Percentiles rank a stretch among this genome's conserved stretches.
Evolutionary conservation across 35 echinoderm and acorn worm genomes (phyloP).

Genomic region (Patiria miniata): DNA sequence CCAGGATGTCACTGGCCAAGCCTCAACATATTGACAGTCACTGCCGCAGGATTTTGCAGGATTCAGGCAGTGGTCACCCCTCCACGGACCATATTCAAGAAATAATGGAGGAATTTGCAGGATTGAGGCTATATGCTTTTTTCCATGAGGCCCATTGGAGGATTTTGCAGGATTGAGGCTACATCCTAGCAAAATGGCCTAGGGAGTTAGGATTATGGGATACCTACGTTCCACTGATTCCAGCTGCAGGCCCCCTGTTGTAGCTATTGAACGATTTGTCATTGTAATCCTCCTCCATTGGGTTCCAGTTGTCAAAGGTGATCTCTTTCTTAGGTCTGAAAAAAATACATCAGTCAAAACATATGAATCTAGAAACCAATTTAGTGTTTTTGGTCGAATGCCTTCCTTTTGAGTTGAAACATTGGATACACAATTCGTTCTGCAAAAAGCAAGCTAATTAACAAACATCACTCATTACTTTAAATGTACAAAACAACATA

Average conservation of each 20-base stretch:
- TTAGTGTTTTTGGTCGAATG: not conserved
- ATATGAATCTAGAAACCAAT: not conserved
- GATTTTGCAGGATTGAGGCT: too few species aligned
- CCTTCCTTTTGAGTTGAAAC: not conserved
- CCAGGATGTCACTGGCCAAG: too few species aligned
- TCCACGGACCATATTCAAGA: too few species aligned
- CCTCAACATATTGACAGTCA: too few species aligned
- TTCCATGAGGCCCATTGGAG: too few species aligned
- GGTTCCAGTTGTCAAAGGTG: slow-evolving; percentile 24
- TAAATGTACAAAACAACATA: not conserved
- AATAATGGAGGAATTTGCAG: too few species aligned
- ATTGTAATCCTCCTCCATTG: slow-evolving; percentile 30
- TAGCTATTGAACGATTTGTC: slow-evolving; percentile 31
- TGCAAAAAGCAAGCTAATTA: not conserved
- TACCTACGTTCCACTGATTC: slow-evolving; percentile 29
- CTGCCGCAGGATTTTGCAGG: too few species aligned
- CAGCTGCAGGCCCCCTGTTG: slow-evolving; percentile 30
- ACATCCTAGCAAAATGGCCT: too few species aligned
- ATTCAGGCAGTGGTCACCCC: too few species aligned
- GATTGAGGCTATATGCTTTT: too few species aligned
- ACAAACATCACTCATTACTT: not conserved
- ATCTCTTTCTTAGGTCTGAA: not conserved
- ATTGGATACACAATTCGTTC: not conserved
- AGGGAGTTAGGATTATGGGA: too few species aligned
- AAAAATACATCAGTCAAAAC: not conserved